Evolutionary conservation across 2,113 vertebrate species (phyloP).

Genomic region (Oceanites oceanicus): DNA sequence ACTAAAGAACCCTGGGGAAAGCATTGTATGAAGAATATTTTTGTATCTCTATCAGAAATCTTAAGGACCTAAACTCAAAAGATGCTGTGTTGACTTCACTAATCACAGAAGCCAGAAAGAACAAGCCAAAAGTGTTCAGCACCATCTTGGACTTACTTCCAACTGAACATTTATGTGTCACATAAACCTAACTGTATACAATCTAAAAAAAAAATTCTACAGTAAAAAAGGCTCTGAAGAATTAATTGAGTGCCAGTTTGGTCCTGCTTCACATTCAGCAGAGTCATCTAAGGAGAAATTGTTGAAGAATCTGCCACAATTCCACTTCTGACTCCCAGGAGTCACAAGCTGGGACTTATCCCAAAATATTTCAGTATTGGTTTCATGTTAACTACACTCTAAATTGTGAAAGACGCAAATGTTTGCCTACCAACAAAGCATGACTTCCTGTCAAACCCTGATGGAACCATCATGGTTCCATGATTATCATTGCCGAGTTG

Average conservation of each 20-base stretch:
- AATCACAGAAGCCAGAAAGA: neutral
- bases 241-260: neutral
- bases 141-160: neutral
- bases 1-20: neutral
- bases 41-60: neutral
- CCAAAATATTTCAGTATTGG: neutral
- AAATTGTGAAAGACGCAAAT: neutral
- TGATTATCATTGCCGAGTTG: fast-evolving
- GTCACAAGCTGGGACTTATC: neutral
- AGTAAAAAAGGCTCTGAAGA: neutral
- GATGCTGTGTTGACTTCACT: neutral
- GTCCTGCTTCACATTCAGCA: neutral
- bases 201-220: neutral
- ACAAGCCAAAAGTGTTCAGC: neutral
- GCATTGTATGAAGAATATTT: neutral
- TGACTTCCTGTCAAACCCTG: neutral
- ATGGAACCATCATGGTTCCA: neutral
- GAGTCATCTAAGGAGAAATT: neutral
- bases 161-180: neutral
- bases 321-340: neutral
- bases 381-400: neutral
- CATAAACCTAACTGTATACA: neutral
- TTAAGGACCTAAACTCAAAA: neutral
- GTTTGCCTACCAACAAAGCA: neutral
- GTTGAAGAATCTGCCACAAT: neutral